Evolutionary conservation across 2,888 invertebrate genomes (phyloP).

Genomic region (Eristalis arbustorum): DNA sequence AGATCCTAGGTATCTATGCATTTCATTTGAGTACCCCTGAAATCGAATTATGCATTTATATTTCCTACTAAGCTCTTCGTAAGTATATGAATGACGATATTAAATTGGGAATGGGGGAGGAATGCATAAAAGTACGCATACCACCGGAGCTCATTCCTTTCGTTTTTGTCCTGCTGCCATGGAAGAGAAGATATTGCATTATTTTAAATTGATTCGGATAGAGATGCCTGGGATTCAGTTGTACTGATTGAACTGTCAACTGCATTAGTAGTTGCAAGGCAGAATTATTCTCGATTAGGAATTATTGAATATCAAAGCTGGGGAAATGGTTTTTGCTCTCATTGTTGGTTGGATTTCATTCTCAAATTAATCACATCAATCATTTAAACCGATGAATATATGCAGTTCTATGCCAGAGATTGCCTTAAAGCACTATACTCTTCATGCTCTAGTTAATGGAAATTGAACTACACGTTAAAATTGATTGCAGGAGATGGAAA

Average conservation of each 20-base stretch:
- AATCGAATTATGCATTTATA: background rate
- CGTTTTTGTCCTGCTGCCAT: background rate
- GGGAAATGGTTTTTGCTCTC: background rate
- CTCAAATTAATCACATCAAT: background rate
- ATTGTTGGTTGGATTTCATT: background rate
- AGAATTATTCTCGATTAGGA: constrained; percentile 18
- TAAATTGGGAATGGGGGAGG: background rate
- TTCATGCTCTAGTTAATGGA: background rate
- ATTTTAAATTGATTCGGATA: constrained; percentile 11
- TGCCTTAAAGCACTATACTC: background rate
- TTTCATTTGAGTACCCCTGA: background rate
- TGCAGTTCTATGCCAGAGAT: background rate
- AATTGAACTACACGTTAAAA: background rate
- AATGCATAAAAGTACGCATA: background rate
- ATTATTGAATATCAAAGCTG: constrained; percentile 1
- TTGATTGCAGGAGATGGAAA: background rate
- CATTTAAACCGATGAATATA: background rate
- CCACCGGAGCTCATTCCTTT: background rate
- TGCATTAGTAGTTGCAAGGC: constrained; percentile 8
- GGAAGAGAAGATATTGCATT: background rate
- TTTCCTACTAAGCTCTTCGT: background rate
- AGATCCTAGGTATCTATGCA: background rate
- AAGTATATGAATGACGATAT: background rate
- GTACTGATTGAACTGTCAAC: constrained; percentile 38
- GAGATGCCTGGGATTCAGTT: background rate